Conservation (phyloP, 2,113 vertebrate species). For the Pogona vitticeps region DNA sequence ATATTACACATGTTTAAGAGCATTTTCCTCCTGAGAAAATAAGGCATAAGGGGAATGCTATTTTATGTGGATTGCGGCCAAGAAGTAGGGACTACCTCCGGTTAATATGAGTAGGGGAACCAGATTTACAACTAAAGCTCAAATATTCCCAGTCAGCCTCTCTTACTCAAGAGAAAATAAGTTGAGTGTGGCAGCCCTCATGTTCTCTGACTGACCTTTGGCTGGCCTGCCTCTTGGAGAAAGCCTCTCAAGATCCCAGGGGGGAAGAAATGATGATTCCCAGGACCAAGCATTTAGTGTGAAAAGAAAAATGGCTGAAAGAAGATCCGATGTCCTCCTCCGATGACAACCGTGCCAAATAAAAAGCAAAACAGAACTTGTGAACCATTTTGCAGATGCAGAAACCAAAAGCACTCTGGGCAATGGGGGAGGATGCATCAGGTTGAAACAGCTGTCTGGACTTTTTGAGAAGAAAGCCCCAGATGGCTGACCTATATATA, state of each 20-base stretch:
- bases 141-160: background rate
- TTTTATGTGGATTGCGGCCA: too few relatives aligned
- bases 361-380: rapidly evolving
- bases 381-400: background rate
- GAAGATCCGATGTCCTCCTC: background rate
- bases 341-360: background rate
- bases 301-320: background rate
- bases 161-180: background rate
- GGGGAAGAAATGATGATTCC: background rate
- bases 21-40: too few relatives aligned
- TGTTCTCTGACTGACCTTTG: background rate
- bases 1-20: too few relatives aligned
- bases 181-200: background rate
- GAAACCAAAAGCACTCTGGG: constrained; percentile 2
- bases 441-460: constrained; percentile 19
- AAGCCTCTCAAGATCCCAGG: background rate
- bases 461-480: constrained; percentile 35
- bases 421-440: background rate
- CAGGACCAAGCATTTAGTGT: background rate
- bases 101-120: too few relatives aligned
- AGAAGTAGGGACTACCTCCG: too few relatives aligned
- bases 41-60: too few relatives aligned
- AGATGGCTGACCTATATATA: background rate
- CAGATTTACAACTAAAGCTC: too few relatives aligned
- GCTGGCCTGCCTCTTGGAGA: background rate